These are phyloP conservation scores for Fregata magnificens DNA, from an alignment of 2,113 vertebrate genomes.

Conservation along the genomic window DNA sequence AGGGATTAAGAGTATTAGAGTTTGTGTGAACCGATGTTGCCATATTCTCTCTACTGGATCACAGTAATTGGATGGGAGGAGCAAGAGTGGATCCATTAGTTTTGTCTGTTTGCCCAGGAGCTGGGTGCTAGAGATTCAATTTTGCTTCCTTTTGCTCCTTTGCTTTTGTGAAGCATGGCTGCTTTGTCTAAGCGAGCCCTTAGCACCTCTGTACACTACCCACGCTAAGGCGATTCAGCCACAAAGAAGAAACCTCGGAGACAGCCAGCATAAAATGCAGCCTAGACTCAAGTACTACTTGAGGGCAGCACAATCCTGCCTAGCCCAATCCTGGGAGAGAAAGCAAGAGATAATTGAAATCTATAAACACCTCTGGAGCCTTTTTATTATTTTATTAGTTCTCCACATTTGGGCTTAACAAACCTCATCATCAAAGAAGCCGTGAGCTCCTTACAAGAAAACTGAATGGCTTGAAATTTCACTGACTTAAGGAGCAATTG, in stretches of 20 bases:
- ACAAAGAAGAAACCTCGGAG: constrained; percentile 77
- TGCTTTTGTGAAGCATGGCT: constrained; percentile 81
- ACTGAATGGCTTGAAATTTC: constrained; percentile 80
- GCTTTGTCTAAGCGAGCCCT: constrained; percentile 83
- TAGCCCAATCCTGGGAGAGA: constrained; percentile 80
- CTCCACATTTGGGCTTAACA: constrained; percentile 78
- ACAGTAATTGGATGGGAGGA: constrained; percentile 95
- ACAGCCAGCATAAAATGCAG: constrained; percentile 71
- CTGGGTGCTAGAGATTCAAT: constrained; percentile 89
- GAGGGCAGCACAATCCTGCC: constrained; percentile 80
- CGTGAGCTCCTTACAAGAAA: constrained; percentile 79
- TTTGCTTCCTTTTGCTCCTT: constrained; percentile 83
- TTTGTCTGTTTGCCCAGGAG: constrained; percentile 91
- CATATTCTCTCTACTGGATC: constrained; percentile 83
- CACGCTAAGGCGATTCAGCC: constrained; percentile 82
- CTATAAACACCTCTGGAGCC: constrained; percentile 84
- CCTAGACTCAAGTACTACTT: constrained; percentile 84
- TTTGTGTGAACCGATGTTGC: constrained; percentile 85
- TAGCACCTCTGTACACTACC: constrained; percentile 83
- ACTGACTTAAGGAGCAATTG: constrained; percentile 79
- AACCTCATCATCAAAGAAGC: constrained; percentile 85
- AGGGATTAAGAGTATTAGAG: constrained; percentile 91
- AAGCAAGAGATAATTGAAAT: constrained; percentile 85
- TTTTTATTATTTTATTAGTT: constrained; percentile 83
- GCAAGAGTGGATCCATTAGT: constrained; percentile 88